Conservation (phyloP, 2,797 vertebrate genomes). For the Scarus forsteni region DNA sequence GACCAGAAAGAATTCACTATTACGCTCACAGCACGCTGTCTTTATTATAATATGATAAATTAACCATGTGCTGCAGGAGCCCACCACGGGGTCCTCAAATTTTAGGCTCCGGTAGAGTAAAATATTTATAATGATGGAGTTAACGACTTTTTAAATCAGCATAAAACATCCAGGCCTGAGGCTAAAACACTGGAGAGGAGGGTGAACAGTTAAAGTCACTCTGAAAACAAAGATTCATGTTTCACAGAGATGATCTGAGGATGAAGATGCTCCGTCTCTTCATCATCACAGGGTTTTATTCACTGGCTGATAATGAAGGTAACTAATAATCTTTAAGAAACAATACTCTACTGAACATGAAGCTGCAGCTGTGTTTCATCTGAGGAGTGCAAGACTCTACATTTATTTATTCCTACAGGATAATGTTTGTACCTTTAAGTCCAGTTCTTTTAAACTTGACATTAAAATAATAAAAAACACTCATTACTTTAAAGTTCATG, state of each 20-base stretch:
- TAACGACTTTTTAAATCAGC: slow-evolving; percentile 45
- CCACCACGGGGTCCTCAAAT: slow-evolving; percentile 17
- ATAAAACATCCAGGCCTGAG: slow-evolving; percentile 33
- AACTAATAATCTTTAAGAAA: too few species aligned
- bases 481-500: too few species aligned
- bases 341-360: too few species aligned
- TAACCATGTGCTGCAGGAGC: slow-evolving; percentile 11
- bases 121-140: slow-evolving; percentile 48
- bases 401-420: too few species aligned
- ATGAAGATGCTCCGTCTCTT: background rate
- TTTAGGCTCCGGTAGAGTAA: slow-evolving; percentile 33
- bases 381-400: too few species aligned
- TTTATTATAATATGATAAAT: slow-evolving; percentile 38
- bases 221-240: background rate
- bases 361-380: too few species aligned
- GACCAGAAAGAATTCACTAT: slow-evolving; percentile 50
- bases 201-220: slow-evolving; percentile 1
- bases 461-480: too few species aligned
- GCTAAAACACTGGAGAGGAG: slow-evolving; percentile 25
- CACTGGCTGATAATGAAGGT: too few species aligned
- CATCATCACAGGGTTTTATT: too few species aligned
- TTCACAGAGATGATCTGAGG: background rate
- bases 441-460: too few species aligned
- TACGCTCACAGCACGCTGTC: slow-evolving; percentile 18
- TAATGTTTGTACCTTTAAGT: too few species aligned